Conservation (phyloP, 1,140 invertebrate species). For the Philotrypesis tridentata region DNA sequence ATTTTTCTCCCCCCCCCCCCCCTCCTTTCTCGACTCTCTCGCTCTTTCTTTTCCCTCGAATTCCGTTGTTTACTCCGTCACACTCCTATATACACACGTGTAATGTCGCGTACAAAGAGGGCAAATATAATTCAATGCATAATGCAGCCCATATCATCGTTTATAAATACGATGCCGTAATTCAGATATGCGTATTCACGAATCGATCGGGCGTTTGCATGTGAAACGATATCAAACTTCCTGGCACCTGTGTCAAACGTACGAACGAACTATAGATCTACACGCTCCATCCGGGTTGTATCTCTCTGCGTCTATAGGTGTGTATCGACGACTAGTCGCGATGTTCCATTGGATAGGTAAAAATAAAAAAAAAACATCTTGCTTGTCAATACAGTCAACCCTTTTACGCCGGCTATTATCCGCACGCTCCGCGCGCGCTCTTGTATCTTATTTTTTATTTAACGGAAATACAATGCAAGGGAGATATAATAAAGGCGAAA, state of each 20-base stretch:
- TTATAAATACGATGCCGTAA: background rate
- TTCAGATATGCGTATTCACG: constrained; percentile 27
- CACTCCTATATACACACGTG: background rate
- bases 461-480: constrained; percentile 45
- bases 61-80: background rate
- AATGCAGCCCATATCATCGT: background rate
- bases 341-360: background rate
- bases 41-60: background rate
- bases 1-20: background rate
- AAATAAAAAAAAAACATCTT: background rate
- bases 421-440: constrained; percentile 56
- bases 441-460: constrained; percentile 63
- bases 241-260: constrained; percentile 28
- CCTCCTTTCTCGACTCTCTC: too few species aligned
- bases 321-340: constrained; percentile 31
- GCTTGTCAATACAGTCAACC: constrained; percentile 20
- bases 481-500: constrained; percentile 9
- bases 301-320: background rate
- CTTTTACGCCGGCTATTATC: constrained; percentile 55
- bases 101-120: too few species aligned
- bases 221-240: constrained; percentile 36
- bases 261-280: constrained; percentile 15
- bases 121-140: background rate
- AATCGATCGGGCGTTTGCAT: constrained; percentile 31
- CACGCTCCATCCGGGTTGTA: background rate